Evolutionary conservation across 2,113 vertebrate species (phyloP).

Genomic region (Cottus gobio): DNA sequence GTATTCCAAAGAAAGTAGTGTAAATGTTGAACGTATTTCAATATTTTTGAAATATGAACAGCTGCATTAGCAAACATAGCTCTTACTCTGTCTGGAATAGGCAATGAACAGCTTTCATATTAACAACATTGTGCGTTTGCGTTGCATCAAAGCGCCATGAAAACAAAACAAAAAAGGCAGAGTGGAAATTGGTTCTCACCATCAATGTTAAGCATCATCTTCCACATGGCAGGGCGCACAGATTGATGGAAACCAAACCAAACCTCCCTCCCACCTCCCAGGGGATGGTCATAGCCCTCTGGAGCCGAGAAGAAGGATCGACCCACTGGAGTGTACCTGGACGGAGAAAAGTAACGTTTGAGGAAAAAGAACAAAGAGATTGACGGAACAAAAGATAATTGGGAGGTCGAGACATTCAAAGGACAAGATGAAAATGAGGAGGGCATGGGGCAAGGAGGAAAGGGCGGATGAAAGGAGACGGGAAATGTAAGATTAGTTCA

Average conservation of each 20-base stretch:
- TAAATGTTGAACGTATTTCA: not conserved
- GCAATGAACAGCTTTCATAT: not conserved
- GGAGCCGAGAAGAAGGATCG: conserved; percentile 99
- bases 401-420: not conserved
- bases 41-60: conserved; percentile 9
- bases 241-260: conserved; percentile 99
- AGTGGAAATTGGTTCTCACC: conserved; percentile 81
- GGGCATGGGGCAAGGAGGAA: not conserved
- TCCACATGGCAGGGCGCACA: conserved; percentile 99
- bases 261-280: conserved; percentile 97
- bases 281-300: conserved; percentile 97
- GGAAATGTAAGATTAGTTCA: conserved; percentile 16
- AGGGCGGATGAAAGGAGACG: not conserved
- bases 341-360: conserved; percentile 6
- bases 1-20: not conserved
- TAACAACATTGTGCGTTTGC: not conserved
- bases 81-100: not conserved
- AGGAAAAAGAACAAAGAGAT: not conserved
- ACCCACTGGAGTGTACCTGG: conserved; percentile 98
- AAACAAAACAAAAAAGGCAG: not conserved
- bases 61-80: not conserved
- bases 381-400: not conserved
- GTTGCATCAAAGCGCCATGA: not conserved
- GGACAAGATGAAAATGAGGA: not conserved
- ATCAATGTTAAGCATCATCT: conserved; percentile 99